Conservation (phyloP, 2,888 invertebrate genomes). For the Platycheirus rosarum region DNA sequence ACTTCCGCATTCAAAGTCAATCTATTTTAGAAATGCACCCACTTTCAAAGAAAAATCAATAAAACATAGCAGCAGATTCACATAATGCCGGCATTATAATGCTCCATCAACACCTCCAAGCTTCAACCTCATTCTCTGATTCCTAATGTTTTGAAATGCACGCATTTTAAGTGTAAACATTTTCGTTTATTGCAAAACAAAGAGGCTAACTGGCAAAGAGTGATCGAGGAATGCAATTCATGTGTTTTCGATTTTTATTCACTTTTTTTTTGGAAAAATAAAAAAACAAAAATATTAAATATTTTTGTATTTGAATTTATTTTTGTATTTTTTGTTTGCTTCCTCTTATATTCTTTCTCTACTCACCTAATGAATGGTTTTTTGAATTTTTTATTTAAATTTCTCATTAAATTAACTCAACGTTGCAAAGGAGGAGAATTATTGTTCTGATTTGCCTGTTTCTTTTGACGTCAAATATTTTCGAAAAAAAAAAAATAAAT, state of each 20-base stretch:
- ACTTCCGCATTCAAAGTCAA: too few species aligned
- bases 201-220: background rate
- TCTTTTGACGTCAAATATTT: conserved; percentile 13
- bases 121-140: too few species aligned
- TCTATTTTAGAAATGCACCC: too few species aligned
- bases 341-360: background rate
- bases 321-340: conserved; percentile 5
- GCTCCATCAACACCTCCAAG: too few species aligned
- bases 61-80: too few species aligned
- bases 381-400: conserved; percentile 3
- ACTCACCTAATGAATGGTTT: conserved; percentile 9
- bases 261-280: background rate
- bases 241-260: background rate
- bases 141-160: too few species aligned
- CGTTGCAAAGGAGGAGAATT: too few species aligned
- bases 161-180: too few species aligned
- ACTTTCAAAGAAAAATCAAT: too few species aligned
- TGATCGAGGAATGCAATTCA: conserved; percentile 10
- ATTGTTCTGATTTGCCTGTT: background rate
- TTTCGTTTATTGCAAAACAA: conserved; percentile 10
- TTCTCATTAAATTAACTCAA: too few species aligned
- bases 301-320: conserved; percentile 1
- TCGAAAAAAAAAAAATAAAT: too few species aligned
- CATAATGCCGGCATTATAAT: too few species aligned
- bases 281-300: background rate